phyloP scores from a whole-genome alignment of 2,888 invertebrate species.

The Sabatieria punctata region DNA sequence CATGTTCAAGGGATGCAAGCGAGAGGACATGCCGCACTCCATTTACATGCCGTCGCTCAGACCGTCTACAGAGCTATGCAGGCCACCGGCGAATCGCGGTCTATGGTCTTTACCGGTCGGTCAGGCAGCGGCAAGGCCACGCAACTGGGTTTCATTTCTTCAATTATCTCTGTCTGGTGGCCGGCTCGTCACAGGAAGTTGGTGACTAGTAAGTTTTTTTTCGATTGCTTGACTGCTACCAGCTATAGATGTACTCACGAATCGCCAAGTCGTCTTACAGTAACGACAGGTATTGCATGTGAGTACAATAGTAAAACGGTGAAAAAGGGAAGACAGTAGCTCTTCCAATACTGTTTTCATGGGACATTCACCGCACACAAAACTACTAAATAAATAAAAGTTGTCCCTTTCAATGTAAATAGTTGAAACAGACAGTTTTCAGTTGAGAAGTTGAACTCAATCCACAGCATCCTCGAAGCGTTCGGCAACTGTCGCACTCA shows the following conservation, averaged over 20 bases:
- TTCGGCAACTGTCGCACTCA: conserved; percentile 74
- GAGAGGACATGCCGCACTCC: conserved; percentile 90
- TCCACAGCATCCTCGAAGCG: conserved; percentile 64
- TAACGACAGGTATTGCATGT: too few species aligned
- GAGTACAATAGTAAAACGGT: too few species aligned
- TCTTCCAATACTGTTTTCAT: too few species aligned
- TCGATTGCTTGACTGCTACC: conserved; percentile 14
- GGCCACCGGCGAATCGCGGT: conserved; percentile 68
- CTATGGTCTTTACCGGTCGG: conserved; percentile 69
- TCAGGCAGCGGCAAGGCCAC: conserved; percentile 71
- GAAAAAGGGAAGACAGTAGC: too few species aligned
- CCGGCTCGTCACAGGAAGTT: conserved; percentile 51
- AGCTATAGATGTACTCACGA: too few species aligned
- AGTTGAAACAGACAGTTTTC: too few species aligned
- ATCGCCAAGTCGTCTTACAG: too few species aligned
- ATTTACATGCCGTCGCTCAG: too few species aligned
- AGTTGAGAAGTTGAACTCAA: conserved; percentile 62
- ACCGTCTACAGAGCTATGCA: conserved; percentile 71
- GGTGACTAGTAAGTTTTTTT: conserved; percentile 28
- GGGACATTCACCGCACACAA: too few species aligned
- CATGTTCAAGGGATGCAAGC: conserved; percentile 81
- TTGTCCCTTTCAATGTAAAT: too few species aligned
- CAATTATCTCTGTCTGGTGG: conserved; percentile 66
- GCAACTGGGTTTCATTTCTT: conserved; percentile 68
- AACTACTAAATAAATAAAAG: too few species aligned